Evolutionary conservation across 2,888 invertebrate genomes (phyloP).

Genomic region (Drosophila robusta): DNA sequence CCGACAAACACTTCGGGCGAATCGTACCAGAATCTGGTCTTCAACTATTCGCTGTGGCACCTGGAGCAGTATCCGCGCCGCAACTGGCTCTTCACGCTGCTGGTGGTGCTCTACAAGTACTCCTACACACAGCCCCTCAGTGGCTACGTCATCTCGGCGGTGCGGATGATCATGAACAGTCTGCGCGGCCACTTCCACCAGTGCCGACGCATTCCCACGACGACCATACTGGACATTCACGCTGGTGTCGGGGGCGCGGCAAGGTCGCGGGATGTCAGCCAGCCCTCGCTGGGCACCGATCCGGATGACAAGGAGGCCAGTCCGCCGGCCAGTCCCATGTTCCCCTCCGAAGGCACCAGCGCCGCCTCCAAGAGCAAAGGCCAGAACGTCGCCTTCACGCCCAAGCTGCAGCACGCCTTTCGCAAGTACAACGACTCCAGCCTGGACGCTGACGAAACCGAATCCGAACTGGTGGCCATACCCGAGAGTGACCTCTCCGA

Average conservation of each 20-base stretch:
- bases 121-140: conserved; percentile 90
- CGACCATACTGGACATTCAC: conserved; percentile 91
- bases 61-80: conserved; percentile 94
- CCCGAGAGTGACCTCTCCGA: conserved; percentile 95
- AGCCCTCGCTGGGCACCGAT: conserved; percentile 90
- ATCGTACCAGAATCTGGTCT: conserved; percentile 87
- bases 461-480: conserved; percentile 95
- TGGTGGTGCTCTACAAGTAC: conserved; percentile 97
- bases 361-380: conserved; percentile 85
- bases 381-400: conserved; percentile 88
- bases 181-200: conserved; percentile 90
- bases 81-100: conserved; percentile 96
- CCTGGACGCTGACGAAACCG: conserved; percentile 93
- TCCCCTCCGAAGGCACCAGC: conserved; percentile 86
- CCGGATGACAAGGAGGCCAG: conserved; percentile 87
- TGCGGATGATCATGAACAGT: conserved; percentile 96
- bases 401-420: conserved; percentile 86
- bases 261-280: conserved; percentile 88
- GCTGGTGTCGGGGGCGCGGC: conserved; percentile 85
- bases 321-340: conserved; percentile 88
- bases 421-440: conserved; percentile 86
- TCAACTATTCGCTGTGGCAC: conserved; percentile 93
- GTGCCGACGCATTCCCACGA: conserved; percentile 93
- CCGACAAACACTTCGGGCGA: conserved; percentile 88
- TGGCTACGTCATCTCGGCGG: conserved; percentile 91